Evolutionary conservation across 2,113 vertebrate genomes (phyloP).

Genomic region (Myodes glareolus): DNA sequence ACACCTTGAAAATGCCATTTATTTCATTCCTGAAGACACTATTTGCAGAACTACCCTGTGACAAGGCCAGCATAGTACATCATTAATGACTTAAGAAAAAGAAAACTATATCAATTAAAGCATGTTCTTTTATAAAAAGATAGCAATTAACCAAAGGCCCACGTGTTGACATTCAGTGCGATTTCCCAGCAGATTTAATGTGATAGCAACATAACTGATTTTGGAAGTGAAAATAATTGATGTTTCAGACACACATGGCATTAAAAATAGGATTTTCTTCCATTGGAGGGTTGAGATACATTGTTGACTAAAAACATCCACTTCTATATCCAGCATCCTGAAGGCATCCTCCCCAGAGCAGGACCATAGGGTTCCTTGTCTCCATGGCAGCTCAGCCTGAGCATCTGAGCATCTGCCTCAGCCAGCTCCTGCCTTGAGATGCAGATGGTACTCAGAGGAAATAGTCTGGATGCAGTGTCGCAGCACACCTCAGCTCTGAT

Average conservation of each 20-base stretch:
- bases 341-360: neutral
- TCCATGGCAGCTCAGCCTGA: constrained; percentile 41
- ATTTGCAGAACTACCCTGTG: neutral
- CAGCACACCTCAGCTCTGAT: neutral
- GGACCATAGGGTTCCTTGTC: constrained; percentile 17
- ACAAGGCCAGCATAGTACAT: neutral
- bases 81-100: constrained; percentile 48
- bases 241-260: neutral
- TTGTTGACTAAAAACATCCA: constrained; percentile 40
- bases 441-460: neutral
- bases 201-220: constrained; percentile 41
- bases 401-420: neutral
- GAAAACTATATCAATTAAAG: constrained; percentile 37
- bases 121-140: constrained; percentile 33
- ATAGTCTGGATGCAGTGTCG: neutral
- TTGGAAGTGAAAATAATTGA: constrained; percentile 41
- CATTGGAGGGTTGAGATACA: neutral
- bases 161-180: constrained; percentile 39
- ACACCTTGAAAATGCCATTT: constrained; percentile 8
- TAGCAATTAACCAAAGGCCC: constrained; percentile 19
- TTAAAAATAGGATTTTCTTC: constrained; percentile 33
- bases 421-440: neutral
- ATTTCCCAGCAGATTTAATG: constrained; percentile 28
- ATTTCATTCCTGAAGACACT: neutral
- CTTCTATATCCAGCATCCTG: constrained; percentile 45